Conservation (phyloP, 2,888 invertebrate species). For the Opisthograptis luteolata region DNA sequence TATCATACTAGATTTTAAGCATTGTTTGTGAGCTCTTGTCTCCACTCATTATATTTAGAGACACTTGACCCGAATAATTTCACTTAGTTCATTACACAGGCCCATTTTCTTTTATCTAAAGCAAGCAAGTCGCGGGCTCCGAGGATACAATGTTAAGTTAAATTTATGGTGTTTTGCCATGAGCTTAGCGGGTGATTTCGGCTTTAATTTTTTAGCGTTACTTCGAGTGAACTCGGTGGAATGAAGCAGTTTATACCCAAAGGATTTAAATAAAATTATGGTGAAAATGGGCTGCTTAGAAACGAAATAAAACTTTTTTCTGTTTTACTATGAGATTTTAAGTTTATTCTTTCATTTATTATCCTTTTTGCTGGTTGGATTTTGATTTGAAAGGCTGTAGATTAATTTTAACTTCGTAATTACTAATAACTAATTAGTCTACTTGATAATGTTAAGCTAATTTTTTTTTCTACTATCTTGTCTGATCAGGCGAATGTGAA, state of each 20-base stretch:
- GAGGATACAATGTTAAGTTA: slow-evolving; percentile 57
- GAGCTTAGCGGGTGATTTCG: slow-evolving; percentile 48
- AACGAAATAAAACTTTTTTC: background rate
- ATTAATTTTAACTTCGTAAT: no score
- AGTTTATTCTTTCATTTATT: no score
- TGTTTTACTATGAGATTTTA: no score
- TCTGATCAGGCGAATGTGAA: no score
- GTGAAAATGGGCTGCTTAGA: background rate
- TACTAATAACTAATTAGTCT: no score
- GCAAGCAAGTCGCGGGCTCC: slow-evolving; percentile 57
- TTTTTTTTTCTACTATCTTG: no score
- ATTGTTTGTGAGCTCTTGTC: background rate
- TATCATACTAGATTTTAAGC: background rate
- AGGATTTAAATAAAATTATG: slow-evolving; percentile 6
- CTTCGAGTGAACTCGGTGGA: slow-evolving; percentile 9
- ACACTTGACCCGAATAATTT: slow-evolving; percentile 15
- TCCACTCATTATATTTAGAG: slow-evolving; percentile 1
- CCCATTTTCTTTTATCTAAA: slow-evolving; percentile 50
- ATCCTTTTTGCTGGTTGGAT: background rate
- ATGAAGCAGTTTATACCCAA: slow-evolving; percentile 11
- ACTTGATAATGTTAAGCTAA: no score
- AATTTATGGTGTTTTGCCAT: slow-evolving; percentile 52
- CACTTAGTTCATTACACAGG: slow-evolving; percentile 40
- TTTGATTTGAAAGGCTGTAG: background rate
- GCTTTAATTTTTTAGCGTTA: slow-evolving; percentile 54